phyloP scores from a whole-genome alignment of 2,113 vertebrate species.

The Hippoglossus stenolepis region DNA sequence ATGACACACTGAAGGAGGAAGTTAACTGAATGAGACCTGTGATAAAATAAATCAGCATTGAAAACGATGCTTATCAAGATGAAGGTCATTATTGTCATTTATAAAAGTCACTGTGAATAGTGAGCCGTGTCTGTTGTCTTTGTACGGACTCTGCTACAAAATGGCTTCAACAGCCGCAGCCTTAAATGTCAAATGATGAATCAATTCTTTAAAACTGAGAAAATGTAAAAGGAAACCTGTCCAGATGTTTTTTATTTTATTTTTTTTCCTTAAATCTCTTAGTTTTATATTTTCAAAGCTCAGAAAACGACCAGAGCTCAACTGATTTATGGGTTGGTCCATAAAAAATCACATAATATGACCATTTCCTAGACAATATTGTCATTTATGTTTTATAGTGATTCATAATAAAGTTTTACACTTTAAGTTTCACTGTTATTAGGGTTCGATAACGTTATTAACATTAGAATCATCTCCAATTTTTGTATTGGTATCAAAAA shows the following conservation, averaged over 20 bases:
- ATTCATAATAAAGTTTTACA: no score
- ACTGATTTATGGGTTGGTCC: no score
- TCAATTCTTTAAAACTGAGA: neutral
- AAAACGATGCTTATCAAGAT: neutral
- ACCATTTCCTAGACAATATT: no score
- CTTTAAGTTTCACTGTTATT: no score
- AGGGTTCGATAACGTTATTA: no score
- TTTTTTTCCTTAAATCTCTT: no score
- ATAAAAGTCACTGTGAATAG: neutral
- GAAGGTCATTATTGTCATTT: neutral
- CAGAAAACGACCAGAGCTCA: no score
- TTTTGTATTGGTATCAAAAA: neutral
- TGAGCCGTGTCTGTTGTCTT: neutral
- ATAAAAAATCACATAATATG: no score
- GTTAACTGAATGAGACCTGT: neutral
- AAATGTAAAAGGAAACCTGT: neutral
- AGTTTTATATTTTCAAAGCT: no score
- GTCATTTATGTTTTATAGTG: no score
- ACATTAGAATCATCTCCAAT: no score
- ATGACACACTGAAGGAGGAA: neutral
- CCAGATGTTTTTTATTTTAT: no score
- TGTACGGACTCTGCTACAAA: neutral
- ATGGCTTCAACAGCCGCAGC: neutral
- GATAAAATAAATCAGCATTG: neutral
- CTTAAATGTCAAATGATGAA: neutral